Conservation (phyloP, 2,113 vertebrate genomes). For the Callipepla squamata region DNA sequence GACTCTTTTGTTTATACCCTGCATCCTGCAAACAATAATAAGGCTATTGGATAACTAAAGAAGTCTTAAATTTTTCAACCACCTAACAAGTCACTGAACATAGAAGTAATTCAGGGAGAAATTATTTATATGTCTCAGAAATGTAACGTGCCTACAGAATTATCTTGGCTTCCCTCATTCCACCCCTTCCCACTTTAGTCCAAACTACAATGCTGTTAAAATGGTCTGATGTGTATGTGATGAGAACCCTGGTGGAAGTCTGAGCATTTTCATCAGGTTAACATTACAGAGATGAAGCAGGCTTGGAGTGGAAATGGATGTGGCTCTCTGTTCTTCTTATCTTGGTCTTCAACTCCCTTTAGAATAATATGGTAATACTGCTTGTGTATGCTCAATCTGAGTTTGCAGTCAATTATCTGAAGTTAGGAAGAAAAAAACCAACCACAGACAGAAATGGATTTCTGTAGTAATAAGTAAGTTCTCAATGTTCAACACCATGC, state of each 20-base stretch:
- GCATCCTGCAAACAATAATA: background rate
- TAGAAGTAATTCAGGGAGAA: background rate
- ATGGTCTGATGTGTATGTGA: background rate
- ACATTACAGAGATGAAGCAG: background rate
- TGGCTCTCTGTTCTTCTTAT: background rate
- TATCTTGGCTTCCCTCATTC: background rate
- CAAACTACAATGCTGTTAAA: background rate
- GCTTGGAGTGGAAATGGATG: background rate
- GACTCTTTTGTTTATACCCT: background rate
- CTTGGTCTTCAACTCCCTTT: background rate
- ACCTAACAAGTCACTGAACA: background rate
- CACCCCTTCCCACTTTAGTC: background rate
- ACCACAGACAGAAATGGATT: background rate
- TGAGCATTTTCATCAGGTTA: background rate
- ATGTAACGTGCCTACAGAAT: background rate
- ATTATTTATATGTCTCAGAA: background rate
- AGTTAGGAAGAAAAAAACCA: background rate
- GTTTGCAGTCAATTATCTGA: background rate
- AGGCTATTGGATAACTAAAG: background rate
- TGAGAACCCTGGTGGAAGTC: background rate
- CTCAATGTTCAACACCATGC: background rate
- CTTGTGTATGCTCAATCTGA: background rate
- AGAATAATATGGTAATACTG: background rate
- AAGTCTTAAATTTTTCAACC: background rate
- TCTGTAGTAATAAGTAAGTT: background rate